Evolutionary conservation across 2,113 vertebrate species (phyloP).

Genomic region (Esox niger): DNA sequence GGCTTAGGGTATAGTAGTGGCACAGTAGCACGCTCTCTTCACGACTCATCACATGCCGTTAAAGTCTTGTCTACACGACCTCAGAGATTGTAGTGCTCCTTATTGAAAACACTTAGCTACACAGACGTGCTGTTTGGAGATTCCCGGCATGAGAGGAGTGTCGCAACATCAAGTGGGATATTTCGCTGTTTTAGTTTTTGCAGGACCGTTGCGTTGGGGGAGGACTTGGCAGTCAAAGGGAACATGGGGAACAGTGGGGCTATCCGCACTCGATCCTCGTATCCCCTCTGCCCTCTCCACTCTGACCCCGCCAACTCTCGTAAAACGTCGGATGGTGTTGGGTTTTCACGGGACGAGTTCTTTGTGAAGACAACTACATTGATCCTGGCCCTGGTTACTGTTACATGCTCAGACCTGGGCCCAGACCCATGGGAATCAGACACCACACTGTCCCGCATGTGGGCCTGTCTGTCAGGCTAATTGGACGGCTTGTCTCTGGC

Average conservation of each 20-base stretch:
- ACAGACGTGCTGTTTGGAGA: too few relatives aligned
- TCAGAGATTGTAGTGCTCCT: too few relatives aligned
- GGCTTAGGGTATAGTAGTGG: too few relatives aligned
- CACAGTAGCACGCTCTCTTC: too few relatives aligned
- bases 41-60: too few relatives aligned
- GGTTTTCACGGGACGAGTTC: conserved; percentile 47
- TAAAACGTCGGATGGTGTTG: conserved; percentile 47
- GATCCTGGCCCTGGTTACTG: conserved; percentile 9
- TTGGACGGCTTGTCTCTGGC: background rate
- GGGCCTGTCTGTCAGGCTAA: conserved; percentile 54
- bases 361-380: conserved; percentile 35
- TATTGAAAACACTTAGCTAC: too few relatives aligned
- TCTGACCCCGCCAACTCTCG: conserved; percentile 7
- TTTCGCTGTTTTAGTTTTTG: background rate
- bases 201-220: background rate
- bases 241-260: background rate
- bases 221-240: too few relatives aligned
- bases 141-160: too few relatives aligned
- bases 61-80: too few relatives aligned
- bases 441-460: conserved; percentile 42
- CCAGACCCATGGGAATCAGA: conserved; percentile 12
- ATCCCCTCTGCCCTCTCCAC: background rate
- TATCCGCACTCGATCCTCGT: background rate
- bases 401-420: background rate
- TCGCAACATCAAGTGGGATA: too few relatives aligned